A percentile compares a stretch with the other conserved stretches of the same genome.
Evolutionary conservation across 2,113 vertebrate species (phyloP).

Genomic region (Sialia sialis): DNA sequence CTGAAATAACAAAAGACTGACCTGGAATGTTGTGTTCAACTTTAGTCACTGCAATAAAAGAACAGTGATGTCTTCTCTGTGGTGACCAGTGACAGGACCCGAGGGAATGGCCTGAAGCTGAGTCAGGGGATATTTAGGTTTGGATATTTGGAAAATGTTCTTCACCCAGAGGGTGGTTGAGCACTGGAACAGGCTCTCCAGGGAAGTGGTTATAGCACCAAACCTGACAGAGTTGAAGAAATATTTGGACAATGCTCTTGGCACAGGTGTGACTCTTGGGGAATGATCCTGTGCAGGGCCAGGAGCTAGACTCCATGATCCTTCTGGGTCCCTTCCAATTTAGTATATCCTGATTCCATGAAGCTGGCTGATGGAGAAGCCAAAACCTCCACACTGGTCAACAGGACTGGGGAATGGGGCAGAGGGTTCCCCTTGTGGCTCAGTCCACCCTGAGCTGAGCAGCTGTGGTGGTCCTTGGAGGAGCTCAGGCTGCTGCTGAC

Average conservation of each 20-base stretch:
- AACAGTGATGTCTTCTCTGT: neutral
- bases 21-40: neutral
- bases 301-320: neutral
- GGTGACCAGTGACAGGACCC: neutral
- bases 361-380: neutral
- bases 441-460: accelerated
- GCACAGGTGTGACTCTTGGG: neutral
- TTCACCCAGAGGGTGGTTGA: neutral
- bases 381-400: neutral
- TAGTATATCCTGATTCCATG: neutral
- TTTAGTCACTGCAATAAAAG: neutral
- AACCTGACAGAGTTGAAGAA: neutral
- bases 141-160: neutral
- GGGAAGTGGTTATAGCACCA: neutral
- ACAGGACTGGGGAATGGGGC: accelerated
- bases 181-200: neutral
- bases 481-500: neutral
- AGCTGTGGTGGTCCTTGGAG: neutral
- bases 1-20: neutral
- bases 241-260: neutral
- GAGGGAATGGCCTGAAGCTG: neutral
- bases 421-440: neutral
- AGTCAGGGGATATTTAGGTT: neutral
- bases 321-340: neutral
- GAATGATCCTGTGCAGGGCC: neutral